phyloP scores from a whole-genome alignment of 2,113 vertebrate species.

The Megatriorchis doriae region DNA sequence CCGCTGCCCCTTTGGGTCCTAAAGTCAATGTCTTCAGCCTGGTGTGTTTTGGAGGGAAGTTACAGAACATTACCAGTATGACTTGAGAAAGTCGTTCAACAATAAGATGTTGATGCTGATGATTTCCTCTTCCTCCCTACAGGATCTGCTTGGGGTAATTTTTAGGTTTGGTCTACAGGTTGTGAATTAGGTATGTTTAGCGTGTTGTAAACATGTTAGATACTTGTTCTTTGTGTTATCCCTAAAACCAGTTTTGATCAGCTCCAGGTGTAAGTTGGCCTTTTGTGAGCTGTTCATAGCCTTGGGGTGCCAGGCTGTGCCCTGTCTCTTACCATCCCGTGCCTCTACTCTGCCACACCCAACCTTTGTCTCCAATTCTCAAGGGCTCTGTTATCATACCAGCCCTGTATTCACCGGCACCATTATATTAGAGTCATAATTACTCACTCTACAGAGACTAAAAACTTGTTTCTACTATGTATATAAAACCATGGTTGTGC shows the following conservation, averaged over 20 bases:
- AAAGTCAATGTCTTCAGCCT: neutral
- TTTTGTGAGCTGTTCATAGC: neutral
- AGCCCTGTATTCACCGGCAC: neutral
- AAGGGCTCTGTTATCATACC: neutral
- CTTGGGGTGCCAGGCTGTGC: neutral
- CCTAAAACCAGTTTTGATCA: neutral
- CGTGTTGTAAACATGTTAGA: neutral
- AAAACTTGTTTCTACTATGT: neutral
- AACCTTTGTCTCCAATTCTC: neutral
- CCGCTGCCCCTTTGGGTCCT: neutral
- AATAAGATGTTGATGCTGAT: neutral
- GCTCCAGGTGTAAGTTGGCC: neutral
- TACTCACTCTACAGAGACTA: neutral
- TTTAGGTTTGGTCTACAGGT: neutral
- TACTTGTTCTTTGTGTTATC: neutral
- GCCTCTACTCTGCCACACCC: neutral
- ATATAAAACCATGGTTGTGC: neutral
- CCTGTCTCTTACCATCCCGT: neutral
- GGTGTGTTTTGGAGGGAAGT: neutral
- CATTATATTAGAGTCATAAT: neutral
- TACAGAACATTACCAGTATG: neutral
- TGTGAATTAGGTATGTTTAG: neutral
- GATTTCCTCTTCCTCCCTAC: neutral
- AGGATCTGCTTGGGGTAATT: neutral
- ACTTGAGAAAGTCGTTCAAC: neutral